phyloP scores from a whole-genome alignment of 2,797 vertebrate genomes.

The Apogon hyalosoma region DNA sequence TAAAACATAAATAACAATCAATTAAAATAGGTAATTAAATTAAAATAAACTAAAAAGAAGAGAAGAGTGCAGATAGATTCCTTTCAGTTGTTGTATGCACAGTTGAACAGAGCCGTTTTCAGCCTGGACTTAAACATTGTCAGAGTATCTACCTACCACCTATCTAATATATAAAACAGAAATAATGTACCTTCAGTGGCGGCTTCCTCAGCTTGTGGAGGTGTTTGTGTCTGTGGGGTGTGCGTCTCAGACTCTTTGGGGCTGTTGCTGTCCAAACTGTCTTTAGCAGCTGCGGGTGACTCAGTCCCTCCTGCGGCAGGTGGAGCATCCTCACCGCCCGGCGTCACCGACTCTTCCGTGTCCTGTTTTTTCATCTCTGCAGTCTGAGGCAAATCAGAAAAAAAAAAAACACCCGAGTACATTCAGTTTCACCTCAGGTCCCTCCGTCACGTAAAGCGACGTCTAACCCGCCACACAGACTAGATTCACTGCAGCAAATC shows the following conservation, averaged over 20 bases:
- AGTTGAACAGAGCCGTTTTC: no score
- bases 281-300: slow-evolving; percentile 49
- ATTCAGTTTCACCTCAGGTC: no score
- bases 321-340: slow-evolving; percentile 53
- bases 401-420: not conserved
- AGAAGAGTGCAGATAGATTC: no score
- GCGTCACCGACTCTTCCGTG: slow-evolving; percentile 68
- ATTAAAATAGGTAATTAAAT: no score
- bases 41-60: no score
- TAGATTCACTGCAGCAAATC: not conserved
- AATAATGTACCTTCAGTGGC: slow-evolving; percentile 63
- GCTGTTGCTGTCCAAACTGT: slow-evolving; percentile 60
- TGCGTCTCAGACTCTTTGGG: slow-evolving; percentile 63
- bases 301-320: slow-evolving; percentile 50
- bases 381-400: slow-evolving; percentile 6
- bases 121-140: no score
- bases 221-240: slow-evolving; percentile 54
- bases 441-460: not conserved
- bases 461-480: no score
- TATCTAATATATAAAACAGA: not conserved
- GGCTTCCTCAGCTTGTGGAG: slow-evolving; percentile 50
- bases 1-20: no score
- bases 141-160: no score
- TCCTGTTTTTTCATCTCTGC: slow-evolving; percentile 83
- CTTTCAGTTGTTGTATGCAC: no score